A percentile compares a stretch with the other conserved stretches of the same genome.
These are phyloP conservation scores for Gymnopithys bicolor DNA, from an alignment of 2,797 vertebrate species.

Conservation along the genomic window DNA sequence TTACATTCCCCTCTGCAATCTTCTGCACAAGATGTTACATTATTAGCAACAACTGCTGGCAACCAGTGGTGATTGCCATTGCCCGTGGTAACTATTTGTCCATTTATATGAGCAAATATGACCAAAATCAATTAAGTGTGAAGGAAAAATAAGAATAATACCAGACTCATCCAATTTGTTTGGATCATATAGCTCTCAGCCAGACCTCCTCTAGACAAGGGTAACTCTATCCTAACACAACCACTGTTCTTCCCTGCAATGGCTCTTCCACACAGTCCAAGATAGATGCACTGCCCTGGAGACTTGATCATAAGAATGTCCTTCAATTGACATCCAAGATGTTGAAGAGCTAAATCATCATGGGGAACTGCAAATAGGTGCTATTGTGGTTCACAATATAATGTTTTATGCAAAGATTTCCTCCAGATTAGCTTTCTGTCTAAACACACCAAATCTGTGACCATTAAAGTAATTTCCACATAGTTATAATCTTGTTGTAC, in stretches of 20 bases:
- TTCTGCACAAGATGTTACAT: background rate
- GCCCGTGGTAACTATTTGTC: background rate
- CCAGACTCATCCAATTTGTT: background rate
- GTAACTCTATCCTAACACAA: background rate
- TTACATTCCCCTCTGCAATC: background rate
- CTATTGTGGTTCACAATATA: background rate
- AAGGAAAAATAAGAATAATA: background rate
- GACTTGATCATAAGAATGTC: background rate
- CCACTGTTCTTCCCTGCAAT: background rate
- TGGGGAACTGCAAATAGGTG: background rate
- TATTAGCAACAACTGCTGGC: background rate
- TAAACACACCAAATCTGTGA: background rate
- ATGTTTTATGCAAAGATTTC: background rate
- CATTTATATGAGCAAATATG: background rate
- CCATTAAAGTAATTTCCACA: background rate
- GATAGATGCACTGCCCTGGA: background rate
- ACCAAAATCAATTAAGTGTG: background rate
- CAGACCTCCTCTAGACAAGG: background rate
- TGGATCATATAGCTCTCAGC: background rate
- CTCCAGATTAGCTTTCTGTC: background rate
- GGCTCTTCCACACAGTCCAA: background rate
- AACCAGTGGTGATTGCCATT: background rate
- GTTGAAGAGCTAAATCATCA: background rate
- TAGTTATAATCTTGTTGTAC: background rate
- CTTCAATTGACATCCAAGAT: rapidly evolving